Conservation (phyloP, 2,113 vertebrate species). For the Tretioscincus oriximinensis region DNA sequence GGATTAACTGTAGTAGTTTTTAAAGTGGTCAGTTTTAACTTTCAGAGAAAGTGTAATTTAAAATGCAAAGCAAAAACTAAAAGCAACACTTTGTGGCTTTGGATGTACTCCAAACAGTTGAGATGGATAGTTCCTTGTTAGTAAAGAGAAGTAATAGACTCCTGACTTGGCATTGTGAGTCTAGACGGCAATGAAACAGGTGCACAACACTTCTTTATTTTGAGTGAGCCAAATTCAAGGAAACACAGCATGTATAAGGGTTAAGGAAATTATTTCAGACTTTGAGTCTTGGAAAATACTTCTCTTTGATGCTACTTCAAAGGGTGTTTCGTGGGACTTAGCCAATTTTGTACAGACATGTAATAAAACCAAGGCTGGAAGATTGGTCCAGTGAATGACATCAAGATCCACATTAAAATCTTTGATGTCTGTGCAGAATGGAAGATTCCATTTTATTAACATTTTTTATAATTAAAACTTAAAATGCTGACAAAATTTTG, state of each 20-base stretch:
- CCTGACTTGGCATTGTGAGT: neutral
- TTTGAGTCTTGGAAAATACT: constrained; percentile 4
- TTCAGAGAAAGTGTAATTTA: too few relatives aligned
- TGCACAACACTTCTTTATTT: neutral
- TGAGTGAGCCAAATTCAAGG: neutral
- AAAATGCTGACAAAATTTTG: constrained; percentile 18
- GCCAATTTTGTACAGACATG: constrained; percentile 19
- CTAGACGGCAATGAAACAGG: neutral
- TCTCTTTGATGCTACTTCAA: constrained; percentile 32
- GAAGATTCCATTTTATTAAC: constrained; percentile 11
- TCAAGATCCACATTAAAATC: constrained; percentile 14
- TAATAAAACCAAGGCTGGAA: constrained; percentile 12
- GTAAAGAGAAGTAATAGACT: neutral
- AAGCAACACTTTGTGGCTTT: neutral
- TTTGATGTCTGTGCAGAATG: constrained; percentile 16
- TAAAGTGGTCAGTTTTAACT: too few relatives aligned
- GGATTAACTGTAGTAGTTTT: neutral
- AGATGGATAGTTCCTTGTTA: neutral
- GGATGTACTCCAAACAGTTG: neutral
- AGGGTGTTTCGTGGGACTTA: constrained; percentile 16
- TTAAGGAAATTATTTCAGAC: constrained; percentile 15
- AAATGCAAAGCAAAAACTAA: too few relatives aligned
- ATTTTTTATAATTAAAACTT: constrained; percentile 9
- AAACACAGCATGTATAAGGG: constrained; percentile 5
- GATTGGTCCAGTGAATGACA: constrained; percentile 14